phyloP scores from a whole-genome alignment of 2,888 invertebrate genomes.

The Meghimatium bilineatum region DNA sequence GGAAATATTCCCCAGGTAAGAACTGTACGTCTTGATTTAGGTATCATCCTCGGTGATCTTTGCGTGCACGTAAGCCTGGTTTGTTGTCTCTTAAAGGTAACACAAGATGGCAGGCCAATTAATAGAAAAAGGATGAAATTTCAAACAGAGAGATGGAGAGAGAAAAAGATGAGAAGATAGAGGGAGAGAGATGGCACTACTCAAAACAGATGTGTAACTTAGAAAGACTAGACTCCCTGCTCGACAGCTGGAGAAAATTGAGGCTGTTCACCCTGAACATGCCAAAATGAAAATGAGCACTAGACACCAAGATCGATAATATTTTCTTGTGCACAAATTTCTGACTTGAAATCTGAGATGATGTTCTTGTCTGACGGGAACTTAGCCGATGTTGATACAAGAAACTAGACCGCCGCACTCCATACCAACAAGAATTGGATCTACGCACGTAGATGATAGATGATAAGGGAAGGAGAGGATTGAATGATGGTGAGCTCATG shows the following conservation, averaged over 20 bases:
- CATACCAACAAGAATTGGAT: background rate
- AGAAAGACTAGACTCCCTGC: background rate
- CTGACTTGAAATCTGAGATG: slow-evolving; percentile 4
- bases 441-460: slow-evolving; percentile 1
- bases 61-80: background rate
- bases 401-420: background rate
- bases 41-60: background rate
- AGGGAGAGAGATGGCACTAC: background rate
- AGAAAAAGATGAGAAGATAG: background rate
- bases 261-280: background rate
- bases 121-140: slow-evolving; percentile 2
- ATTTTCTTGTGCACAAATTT: slow-evolving; percentile 11
- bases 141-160: background rate
- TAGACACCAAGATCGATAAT: background rate
- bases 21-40: background rate
- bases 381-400: background rate
- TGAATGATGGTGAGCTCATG: background rate
- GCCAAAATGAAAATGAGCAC: background rate
- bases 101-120: slow-evolving; percentile 21
- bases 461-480: background rate
- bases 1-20: slow-evolving; percentile 7
- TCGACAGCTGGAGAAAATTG: background rate
- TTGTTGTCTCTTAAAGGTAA: slow-evolving; percentile 1
- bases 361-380: background rate
- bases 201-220: slow-evolving; percentile 2